Evolutionary conservation across 1,140 invertebrate genomes (phyloP).

Genomic region (Hormaphis cornu): DNA sequence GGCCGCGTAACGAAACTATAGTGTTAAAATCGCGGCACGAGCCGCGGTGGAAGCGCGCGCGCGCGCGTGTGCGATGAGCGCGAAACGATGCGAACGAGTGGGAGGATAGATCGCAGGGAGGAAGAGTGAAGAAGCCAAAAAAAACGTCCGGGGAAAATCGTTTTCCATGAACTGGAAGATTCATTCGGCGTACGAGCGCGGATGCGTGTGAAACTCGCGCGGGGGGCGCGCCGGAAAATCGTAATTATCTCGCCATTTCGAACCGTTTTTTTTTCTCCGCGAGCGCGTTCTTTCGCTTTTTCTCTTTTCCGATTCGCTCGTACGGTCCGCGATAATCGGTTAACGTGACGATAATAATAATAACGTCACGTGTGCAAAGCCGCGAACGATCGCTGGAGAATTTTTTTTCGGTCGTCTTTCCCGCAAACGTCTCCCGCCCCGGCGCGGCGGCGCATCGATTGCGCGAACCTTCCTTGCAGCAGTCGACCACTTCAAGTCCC

Average conservation of each 20-base stretch:
- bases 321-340: neutral
- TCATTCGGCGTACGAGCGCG: neutral
- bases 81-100: neutral
- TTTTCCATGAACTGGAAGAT: neutral
- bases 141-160: neutral
- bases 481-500: no score
- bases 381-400: no score
- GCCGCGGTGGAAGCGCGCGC: neutral
- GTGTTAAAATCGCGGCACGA: no score
- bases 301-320: neutral
- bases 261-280: neutral
- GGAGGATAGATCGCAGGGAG: neutral
- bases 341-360: neutral
- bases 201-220: slow-evolving; percentile 11
- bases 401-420: no score
- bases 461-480: no score
- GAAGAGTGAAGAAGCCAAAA: neutral
- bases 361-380: neutral
- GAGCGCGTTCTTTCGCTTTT: slow-evolving; percentile 23
- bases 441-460: no score
- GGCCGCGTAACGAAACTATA: slow-evolving; percentile 23
- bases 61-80: neutral
- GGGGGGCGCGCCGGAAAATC: neutral
- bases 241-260: slow-evolving; percentile 1
- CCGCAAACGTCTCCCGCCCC: no score